Evolutionary conservation across 2,797 vertebrate genomes (phyloP), one percentile per base, ranked within the genome.

Genomic region (Sphenopsis melanotis): DNA sequence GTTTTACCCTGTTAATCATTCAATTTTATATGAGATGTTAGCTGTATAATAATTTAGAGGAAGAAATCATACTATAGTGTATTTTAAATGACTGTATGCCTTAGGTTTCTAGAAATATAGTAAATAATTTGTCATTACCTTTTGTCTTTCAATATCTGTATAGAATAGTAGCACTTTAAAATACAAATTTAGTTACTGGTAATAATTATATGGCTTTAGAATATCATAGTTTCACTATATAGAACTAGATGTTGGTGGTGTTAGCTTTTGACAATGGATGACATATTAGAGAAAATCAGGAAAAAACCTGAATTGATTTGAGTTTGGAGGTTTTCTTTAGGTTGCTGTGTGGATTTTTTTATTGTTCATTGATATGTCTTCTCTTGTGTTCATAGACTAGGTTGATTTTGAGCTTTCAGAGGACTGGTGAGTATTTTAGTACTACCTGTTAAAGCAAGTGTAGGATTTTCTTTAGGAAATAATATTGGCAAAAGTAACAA

Each of bases 1-100:
- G 70, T 30, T 96, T 95, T 83, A 42, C 71, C 36, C 24, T 85
- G 61, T 72, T 95, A 89, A 91, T 95, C 18, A 61, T 91, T 90
- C 32, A 56, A 8, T 87, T 89, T 90, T 49, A 61, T 78, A 47
- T 70, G 89, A 87, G 71, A 85, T 78, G 76, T 57, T 95, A 91
- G 46, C 32, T 23, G 29, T 57, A 20, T 39, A 77, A 82, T 87
- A 90, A 55, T 85, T 82, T 50, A 71, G 65, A 87, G 71, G 60
- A 91, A 91, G 64, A 21, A 65, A 39, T 72, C 64, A 41, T 41
- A 29, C 86, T 75, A 55, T 22, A 46, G 18, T 30, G 8, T 66
- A 42, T 91, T 91, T 92, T 60, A 83, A 83, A 66, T 74, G 34
- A 56, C 74, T 42, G 52, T 64, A 19, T 50, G 39, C 15, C 63